Percentiles rank a stretch among this genome's conserved stretches.
Conservation (phyloP, 1,140 invertebrate genomes). For the Penaeus chinensis region DNA sequence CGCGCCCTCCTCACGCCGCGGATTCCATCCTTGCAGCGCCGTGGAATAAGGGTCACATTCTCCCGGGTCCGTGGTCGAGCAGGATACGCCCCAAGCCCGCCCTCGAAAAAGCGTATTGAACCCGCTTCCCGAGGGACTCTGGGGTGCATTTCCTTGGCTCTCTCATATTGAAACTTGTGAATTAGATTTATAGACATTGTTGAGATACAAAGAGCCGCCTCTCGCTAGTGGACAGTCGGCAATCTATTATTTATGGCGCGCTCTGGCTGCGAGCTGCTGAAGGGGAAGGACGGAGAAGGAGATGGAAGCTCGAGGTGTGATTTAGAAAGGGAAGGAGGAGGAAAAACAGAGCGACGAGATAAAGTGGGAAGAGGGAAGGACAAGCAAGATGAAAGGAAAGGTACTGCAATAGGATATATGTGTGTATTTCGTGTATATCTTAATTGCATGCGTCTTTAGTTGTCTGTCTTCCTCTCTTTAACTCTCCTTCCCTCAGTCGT, state of each 20-base stretch:
- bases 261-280: not conserved
- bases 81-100: conserved; percentile 23
- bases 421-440: not conserved
- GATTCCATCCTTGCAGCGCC: not conserved
- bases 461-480: too few species aligned
- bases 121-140: conserved; percentile 30
- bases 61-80: not conserved
- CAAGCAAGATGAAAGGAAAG: not conserved
- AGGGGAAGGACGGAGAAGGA: not conserved
- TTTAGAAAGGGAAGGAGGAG: not conserved
- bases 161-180: conserved; percentile 60
- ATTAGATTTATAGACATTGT: conserved; percentile 64
- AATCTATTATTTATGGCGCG: conserved; percentile 61
- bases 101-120: conserved; percentile 25
- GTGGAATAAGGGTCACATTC: conserved; percentile 16
- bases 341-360: not conserved
- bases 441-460: not conserved
- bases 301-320: not conserved
- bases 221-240: conserved; percentile 53
- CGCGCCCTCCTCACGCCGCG: not conserved
- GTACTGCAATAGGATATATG: not conserved
- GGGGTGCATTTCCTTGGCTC: conserved; percentile 48
- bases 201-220: conserved; percentile 58
- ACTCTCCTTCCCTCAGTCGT: too few species aligned
- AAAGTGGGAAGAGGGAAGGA: not conserved